Evolutionary conservation across 2,888 invertebrate genomes (phyloP).

Genomic region (Beris morrisii): DNA sequence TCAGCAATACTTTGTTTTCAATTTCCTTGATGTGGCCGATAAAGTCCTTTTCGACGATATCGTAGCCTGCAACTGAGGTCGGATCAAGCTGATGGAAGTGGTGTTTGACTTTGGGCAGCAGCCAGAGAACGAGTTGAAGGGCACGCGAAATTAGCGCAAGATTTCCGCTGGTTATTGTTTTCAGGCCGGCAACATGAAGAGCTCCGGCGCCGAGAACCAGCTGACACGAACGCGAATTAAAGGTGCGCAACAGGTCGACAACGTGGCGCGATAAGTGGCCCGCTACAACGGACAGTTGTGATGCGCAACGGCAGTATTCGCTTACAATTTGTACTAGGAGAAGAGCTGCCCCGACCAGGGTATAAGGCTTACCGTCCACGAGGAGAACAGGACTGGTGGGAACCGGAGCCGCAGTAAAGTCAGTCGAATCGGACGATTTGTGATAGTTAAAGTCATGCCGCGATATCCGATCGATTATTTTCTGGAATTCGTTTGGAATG

Average conservation of each 20-base stretch:
- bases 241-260: slow-evolving; percentile 84
- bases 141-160: slow-evolving; percentile 84
- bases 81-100: slow-evolving; percentile 66
- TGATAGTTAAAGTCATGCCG: slow-evolving; percentile 51
- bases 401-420: slow-evolving; percentile 28
- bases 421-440: slow-evolving; percentile 41
- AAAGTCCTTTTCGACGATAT: slow-evolving; percentile 76
- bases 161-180: slow-evolving; percentile 93
- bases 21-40: slow-evolving; percentile 90
- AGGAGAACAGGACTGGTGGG: slow-evolving; percentile 62
- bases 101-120: slow-evolving; percentile 70
- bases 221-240: slow-evolving; percentile 88
- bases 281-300: slow-evolving; percentile 76
- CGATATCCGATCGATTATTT: slow-evolving; percentile 73
- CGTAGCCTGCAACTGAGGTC: slow-evolving; percentile 60
- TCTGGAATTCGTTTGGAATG: slow-evolving; percentile 86
- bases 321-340: slow-evolving; percentile 86
- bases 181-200: slow-evolving; percentile 88
- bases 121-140: slow-evolving; percentile 78
- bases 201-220: slow-evolving; percentile 96
- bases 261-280: slow-evolving; percentile 81
- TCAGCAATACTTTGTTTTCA: slow-evolving; percentile 85
- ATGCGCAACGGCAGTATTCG: slow-evolving; percentile 86
- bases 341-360: slow-evolving; percentile 79
- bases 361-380: slow-evolving; percentile 72